Percentiles rank a stretch among this genome's conserved stretches.
These are phyloP conservation scores for Peromyscus californicus DNA, from an alignment of 2,113 vertebrate genomes.

Conservation along the genomic window DNA sequence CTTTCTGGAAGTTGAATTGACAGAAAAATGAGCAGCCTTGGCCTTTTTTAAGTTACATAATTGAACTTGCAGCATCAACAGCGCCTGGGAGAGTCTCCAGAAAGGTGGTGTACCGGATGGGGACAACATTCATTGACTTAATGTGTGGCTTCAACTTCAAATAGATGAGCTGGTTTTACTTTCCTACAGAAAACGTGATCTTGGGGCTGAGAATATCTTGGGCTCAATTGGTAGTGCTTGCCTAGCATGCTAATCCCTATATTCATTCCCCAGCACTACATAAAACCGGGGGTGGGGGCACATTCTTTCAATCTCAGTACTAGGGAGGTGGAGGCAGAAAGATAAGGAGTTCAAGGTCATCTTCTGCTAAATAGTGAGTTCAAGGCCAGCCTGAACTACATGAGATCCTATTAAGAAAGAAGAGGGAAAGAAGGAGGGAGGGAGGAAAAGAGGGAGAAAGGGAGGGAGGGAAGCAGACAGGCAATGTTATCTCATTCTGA, in stretches of 20 bases:
- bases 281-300: background rate
- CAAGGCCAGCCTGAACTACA: background rate
- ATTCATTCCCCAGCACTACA: background rate
- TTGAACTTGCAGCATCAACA: background rate
- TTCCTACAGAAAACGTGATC: slow-evolving; percentile 78
- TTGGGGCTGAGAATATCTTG: background rate
- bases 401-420: background rate
- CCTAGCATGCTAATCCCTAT: background rate
- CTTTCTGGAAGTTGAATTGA: slow-evolving; percentile 48
- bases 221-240: background rate
- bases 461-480: background rate
- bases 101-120: slow-evolving; percentile 40
- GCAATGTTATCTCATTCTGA: slow-evolving; percentile 60
- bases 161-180: slow-evolving; percentile 59
- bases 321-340: background rate
- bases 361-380: background rate
- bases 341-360: background rate
- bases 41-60: slow-evolving; percentile 35
- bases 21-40: slow-evolving; percentile 29
- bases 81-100: slow-evolving; percentile 32
- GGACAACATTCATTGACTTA: slow-evolving; percentile 75
- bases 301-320: background rate
- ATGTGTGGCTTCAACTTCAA: slow-evolving; percentile 65
- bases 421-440: background rate
- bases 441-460: background rate